Conservation (phyloP, 2,113 vertebrate genomes). For the Diglossa brunneiventris region DNA sequence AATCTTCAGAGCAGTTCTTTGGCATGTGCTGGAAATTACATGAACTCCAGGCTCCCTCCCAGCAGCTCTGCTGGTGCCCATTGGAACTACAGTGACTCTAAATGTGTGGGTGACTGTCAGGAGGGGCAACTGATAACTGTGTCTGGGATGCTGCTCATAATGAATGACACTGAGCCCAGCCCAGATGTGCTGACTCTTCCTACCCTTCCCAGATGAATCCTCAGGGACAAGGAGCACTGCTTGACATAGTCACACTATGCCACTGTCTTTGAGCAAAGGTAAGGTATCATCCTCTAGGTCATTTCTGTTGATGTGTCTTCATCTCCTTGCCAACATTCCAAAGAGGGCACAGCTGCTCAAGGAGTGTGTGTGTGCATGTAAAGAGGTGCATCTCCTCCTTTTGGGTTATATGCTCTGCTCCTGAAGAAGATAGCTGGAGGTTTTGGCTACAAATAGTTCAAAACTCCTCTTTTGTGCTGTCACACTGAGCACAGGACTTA, state of each 20-base stretch:
- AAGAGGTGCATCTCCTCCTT: neutral
- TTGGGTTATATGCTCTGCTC: neutral
- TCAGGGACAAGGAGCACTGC: neutral
- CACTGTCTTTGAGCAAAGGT: neutral
- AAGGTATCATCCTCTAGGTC: neutral
- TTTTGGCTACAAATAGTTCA: neutral
- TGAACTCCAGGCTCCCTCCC: neutral
- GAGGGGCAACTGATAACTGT: rapidly evolving
- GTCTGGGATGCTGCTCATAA: neutral
- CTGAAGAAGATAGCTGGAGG: neutral
- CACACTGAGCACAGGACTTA: neutral
- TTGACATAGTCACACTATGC: neutral
- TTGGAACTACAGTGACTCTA: neutral
- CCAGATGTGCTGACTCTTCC: neutral
- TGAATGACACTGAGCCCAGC: rapidly evolving
- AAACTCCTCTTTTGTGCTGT: rapidly evolving
- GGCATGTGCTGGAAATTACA: rapidly evolving
- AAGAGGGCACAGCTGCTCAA: neutral
- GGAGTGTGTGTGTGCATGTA: neutral
- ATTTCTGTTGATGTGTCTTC: neutral
- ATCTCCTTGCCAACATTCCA: neutral
- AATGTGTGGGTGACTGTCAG: neutral
- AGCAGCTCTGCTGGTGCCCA: neutral
- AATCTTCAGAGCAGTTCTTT: neutral
- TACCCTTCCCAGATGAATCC: neutral